Evolutionary conservation across 1,140 invertebrate genomes (phyloP).

Genomic region (Drosophila sechellia): DNA sequence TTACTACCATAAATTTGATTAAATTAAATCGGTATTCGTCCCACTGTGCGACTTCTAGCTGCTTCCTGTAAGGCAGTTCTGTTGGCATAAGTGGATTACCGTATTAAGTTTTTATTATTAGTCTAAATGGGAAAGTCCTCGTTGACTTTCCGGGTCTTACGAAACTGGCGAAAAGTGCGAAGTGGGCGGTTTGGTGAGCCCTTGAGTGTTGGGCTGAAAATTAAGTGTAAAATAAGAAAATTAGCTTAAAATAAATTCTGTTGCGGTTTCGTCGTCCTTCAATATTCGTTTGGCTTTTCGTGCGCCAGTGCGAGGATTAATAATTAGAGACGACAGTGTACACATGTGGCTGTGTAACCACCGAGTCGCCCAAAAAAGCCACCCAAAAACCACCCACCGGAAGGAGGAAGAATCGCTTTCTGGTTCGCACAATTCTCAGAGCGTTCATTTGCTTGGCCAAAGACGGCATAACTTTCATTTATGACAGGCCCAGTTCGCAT

Average conservation of each 20-base stretch:
- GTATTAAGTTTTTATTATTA: conserved; percentile 83
- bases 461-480: conserved; percentile 77
- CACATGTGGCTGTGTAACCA: conserved; percentile 23
- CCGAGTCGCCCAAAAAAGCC: conserved; percentile 9
- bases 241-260: conserved; percentile 76
- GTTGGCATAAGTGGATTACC: conserved; percentile 77
- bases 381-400: conserved; percentile 11
- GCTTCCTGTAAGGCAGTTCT: conserved; percentile 40
- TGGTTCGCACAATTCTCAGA: conserved; percentile 56
- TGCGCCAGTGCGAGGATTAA: conserved; percentile 37
- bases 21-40: neutral
- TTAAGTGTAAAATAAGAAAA: conserved; percentile 81
- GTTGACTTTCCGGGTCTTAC: conserved; percentile 64
- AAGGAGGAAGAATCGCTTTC: conserved; percentile 39
- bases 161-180: conserved; percentile 29
- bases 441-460: conserved; percentile 66
- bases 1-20: neutral
- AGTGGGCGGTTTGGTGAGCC: conserved; percentile 5
- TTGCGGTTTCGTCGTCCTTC: conserved; percentile 63
- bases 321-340: conserved; percentile 64
- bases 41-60: conserved; percentile 62
- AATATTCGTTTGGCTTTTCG: conserved; percentile 68
- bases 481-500: conserved; percentile 72
- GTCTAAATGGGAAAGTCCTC: conserved; percentile 74
- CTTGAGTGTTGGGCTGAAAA: conserved; percentile 52